Evolutionary conservation across 2,797 vertebrate genomes (phyloP).

Genomic region (Sebastolobus alascanus): DNA sequence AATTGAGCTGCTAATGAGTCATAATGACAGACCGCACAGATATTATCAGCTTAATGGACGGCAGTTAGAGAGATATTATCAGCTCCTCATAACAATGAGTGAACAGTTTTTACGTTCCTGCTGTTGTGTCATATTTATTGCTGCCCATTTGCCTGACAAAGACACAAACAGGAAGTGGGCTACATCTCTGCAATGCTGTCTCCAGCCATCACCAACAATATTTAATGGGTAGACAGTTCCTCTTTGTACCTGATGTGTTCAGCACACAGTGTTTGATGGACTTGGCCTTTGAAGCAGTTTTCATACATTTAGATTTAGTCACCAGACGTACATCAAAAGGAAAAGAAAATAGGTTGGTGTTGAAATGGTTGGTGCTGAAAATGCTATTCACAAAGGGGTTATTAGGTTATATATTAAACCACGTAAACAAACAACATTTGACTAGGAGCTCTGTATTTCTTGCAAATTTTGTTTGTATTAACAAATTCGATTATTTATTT

Average conservation of each 20-base stretch:
- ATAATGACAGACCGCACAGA: not conserved
- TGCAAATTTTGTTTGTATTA: slow-evolving; percentile 14
- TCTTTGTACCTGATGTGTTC: slow-evolving; percentile 11
- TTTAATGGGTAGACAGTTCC: slow-evolving; percentile 21
- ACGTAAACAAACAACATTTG: not conserved
- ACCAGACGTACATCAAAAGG: not conserved
- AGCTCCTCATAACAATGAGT: not conserved
- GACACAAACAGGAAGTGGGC: slow-evolving; percentile 53
- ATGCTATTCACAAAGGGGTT: not conserved
- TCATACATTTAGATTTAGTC: not conserved
- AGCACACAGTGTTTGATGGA: not conserved
- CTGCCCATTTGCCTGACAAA: slow-evolving; percentile 13
- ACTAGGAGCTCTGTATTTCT: not conserved
- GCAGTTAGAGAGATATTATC: not conserved
- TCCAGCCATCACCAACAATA: not conserved
- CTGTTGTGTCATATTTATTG: slow-evolving; percentile 17
- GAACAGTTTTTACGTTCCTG: not conserved
- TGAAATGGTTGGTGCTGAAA: slow-evolving; percentile 1
- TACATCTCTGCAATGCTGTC: not conserved
- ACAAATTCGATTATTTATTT: not conserved
- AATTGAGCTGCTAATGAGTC: not conserved
- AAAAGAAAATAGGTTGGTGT: not conserved
- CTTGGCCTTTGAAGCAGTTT: not conserved
- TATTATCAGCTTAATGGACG: not conserved
- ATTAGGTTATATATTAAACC: slow-evolving; percentile 4